Conservation (phyloP, 1,140 invertebrate genomes). For the Trichonephila inaurata region DNA sequence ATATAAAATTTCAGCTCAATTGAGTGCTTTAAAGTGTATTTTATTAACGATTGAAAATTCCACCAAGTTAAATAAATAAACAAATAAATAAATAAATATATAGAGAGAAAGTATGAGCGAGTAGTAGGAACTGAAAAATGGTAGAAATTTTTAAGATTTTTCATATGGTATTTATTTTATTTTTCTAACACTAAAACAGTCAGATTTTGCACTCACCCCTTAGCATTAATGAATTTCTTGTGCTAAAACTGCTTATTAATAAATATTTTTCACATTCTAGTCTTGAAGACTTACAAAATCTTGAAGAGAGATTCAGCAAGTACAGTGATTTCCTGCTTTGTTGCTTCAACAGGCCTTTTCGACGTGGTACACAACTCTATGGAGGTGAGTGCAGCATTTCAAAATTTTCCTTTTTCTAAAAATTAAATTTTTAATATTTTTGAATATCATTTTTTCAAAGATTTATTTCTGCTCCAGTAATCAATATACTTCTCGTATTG, state of each 20-base stretch:
- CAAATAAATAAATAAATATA: too few relatives aligned
- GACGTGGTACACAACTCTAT: conserved; percentile 42
- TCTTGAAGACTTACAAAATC: conserved; percentile 24
- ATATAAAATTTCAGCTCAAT: too few relatives aligned
- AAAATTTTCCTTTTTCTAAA: background rate
- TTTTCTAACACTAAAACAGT: background rate
- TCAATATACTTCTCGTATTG: background rate
- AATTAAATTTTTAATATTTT: background rate
- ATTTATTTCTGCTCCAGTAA: background rate
- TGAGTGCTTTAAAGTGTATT: too few relatives aligned
- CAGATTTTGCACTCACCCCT: background rate
- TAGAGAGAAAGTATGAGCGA: too few relatives aligned
- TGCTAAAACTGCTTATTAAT: background rate
- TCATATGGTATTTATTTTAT: too few relatives aligned
- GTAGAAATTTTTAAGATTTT: too few relatives aligned
- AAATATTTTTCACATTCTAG: background rate
- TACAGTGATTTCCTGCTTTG: conserved; percentile 36
- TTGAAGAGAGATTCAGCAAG: conserved; percentile 60
- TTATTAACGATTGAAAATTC: too few relatives aligned
- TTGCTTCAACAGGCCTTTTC: conserved; percentile 26
- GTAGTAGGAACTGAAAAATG: too few relatives aligned
- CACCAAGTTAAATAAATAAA: too few relatives aligned
- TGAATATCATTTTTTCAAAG: background rate
- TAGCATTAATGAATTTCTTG: background rate
- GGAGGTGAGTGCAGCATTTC: background rate